Evolutionary conservation across 2,797 vertebrate genomes (phyloP).

Genomic region (Petrocephalus sullivani): DNA sequence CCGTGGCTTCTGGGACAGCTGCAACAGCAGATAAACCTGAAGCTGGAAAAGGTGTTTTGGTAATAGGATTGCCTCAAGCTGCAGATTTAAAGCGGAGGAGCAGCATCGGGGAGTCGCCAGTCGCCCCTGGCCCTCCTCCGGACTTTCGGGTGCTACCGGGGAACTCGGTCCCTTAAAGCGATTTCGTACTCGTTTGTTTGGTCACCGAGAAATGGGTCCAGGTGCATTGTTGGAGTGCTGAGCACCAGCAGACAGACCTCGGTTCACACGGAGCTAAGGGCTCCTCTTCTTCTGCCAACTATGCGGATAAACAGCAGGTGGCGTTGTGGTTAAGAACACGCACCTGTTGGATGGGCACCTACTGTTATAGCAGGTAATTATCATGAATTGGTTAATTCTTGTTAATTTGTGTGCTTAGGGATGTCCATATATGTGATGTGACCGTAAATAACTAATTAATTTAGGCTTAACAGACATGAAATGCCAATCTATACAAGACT

Average conservation of each 20-base stretch:
- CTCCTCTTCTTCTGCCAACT: neutral
- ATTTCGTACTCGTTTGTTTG: slow-evolving; percentile 31
- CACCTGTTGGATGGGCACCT: neutral
- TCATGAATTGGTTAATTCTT: neutral
- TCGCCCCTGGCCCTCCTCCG: slow-evolving; percentile 32
- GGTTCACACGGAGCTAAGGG: neutral
- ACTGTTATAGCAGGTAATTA: neutral
- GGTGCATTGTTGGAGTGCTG: neutral
- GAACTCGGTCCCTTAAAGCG: slow-evolving; percentile 12
- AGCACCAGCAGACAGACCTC: neutral
- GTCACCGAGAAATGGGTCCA: neutral
- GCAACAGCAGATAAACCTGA: slow-evolving; percentile 56
- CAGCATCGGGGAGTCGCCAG: slow-evolving; percentile 39
- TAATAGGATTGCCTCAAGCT: slow-evolving; percentile 61
- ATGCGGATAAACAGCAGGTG: neutral
- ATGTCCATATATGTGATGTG: neutral
- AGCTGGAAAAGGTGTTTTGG: slow-evolving; percentile 48
- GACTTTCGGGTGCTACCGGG: slow-evolving; percentile 23
- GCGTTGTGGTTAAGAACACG: neutral
- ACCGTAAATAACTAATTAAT: neutral
- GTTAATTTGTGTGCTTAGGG: neutral
- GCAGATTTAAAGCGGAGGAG: slow-evolving; percentile 51
- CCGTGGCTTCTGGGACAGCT: slow-evolving; percentile 56
- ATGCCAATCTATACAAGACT: neutral
- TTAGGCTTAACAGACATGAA: neutral